Conservation (phyloP, 2,888 invertebrate species). For the Platynereis dumerilii region DNA sequence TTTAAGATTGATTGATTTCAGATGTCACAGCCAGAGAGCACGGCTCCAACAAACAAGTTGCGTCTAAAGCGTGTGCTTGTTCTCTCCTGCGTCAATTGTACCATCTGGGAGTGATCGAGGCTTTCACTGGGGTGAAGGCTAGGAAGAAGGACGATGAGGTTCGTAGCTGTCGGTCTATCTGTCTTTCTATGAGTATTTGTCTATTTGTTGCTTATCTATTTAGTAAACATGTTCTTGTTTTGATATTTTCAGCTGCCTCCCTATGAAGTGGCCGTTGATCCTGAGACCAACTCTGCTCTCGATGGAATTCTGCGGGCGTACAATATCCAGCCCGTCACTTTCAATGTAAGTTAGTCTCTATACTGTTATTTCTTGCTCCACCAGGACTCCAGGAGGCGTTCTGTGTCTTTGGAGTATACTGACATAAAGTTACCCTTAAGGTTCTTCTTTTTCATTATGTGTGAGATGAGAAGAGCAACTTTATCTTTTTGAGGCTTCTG, state of each 20-base stretch:
- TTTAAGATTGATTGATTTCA: constrained; percentile 38
- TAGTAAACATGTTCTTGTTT: constrained; percentile 12
- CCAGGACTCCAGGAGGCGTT: too few relatives aligned
- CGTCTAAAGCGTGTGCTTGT: constrained; percentile 94
- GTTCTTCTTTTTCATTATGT: too few relatives aligned
- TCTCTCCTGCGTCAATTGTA: constrained; percentile 93
- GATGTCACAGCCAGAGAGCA: constrained; percentile 81
- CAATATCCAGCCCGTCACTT: constrained; percentile 17
- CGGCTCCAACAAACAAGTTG: constrained; percentile 95
- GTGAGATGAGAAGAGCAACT: too few relatives aligned
- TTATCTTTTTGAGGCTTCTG: too few relatives aligned
- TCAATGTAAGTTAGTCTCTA: too few relatives aligned
- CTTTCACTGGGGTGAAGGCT: constrained; percentile 74
- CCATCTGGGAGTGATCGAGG: constrained; percentile 91
- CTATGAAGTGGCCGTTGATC: constrained; percentile 75
- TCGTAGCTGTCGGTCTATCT: too few relatives aligned
- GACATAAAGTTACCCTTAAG: too few relatives aligned
- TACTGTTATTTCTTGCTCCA: too few relatives aligned
- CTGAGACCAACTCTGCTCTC: constrained; percentile 70
- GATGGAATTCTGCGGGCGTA: constrained; percentile 15
- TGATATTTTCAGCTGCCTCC: constrained; percentile 58
- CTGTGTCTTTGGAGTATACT: too few relatives aligned
- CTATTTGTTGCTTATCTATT: too few relatives aligned
- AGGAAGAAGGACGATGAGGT: constrained; percentile 75
- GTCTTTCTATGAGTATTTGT: too few relatives aligned